Base-by-base conservation (phyloP, 2,113 vertebrate species). In the Dolichallabes microphthalmus region DNA sequence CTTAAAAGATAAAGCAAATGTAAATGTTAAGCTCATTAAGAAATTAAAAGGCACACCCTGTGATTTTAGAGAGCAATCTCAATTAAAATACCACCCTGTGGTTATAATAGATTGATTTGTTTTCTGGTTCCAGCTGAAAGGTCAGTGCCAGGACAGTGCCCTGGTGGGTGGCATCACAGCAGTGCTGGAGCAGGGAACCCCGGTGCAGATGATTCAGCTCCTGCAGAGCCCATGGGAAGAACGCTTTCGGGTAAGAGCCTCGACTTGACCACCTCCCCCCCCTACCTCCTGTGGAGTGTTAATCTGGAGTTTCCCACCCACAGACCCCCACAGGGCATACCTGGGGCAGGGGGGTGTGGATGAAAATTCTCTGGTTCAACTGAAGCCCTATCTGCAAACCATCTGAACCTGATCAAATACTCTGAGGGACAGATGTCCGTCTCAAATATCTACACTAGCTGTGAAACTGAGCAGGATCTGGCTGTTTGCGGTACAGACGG, bases 161-260 rank as follows among this genome's bases (percentile, higher is more conserved):
- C 63, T 91, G 79, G 89, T 94, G 80, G 82, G 94, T 52, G 89
- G 93, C 87, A 93, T 97, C 84, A 95, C 94, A 9, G 95, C 96
- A 13, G 95, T 96, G 88, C 90, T 97, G 93, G 97, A 98, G 91
- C 95, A 96, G 88, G 97, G 97, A 83, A 91, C 90, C 81, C 96
- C 97, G 68, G 93, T 98, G 83, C 96, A 97, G 94, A 97, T 98
- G 96, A 97, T 98, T 93, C 95, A 96, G 93, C 95, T 98, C 86
- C 95, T 98, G 82, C 97, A 98, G 94, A 97, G 95, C 89, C 95
- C 97, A 91, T 98, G 97, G 97, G 97, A 98, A 90, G 96, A 98
- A 91, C 93, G 97, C 92, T 98, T 98, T 93, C 95, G 96, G 95
- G 96, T 98, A 94, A 95, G 95, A 90, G 85, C 88, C 73, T 83